Conservation (phyloP, 2,113 vertebrate genomes). For the Sprattus sprattus region DNA sequence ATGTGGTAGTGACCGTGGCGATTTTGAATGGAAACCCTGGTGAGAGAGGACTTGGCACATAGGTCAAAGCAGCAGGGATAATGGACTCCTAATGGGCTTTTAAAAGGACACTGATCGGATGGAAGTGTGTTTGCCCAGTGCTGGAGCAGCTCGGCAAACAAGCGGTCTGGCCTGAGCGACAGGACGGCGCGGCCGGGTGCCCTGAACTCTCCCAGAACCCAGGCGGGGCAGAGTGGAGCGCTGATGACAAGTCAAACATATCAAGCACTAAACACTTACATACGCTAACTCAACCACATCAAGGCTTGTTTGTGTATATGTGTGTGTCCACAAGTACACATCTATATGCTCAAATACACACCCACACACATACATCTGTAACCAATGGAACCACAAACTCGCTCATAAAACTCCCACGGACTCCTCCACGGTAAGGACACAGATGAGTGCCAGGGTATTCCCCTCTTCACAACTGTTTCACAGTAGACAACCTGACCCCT, state of each 20-base stretch:
- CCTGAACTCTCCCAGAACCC: constrained; percentile 45
- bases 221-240: constrained; percentile 50
- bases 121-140: constrained; percentile 56
- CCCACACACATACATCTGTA: constrained; percentile 5
- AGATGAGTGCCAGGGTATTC: background rate
- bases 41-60: background rate
- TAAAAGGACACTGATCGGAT: constrained; percentile 53
- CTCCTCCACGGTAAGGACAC: background rate
- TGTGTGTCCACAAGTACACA: constrained; percentile 26
- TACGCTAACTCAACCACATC: background rate
- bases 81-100: constrained; percentile 69
- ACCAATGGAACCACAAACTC: background rate
- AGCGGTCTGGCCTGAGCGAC: constrained; percentile 61
- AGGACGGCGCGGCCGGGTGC: constrained; percentile 39
- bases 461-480: background rate
- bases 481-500: background rate
- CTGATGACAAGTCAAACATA: constrained; percentile 52
- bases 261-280: constrained; percentile 39
- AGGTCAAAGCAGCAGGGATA: constrained; percentile 52
- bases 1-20: background rate
- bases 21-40: too few species aligned
- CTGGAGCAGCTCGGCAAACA: constrained; percentile 45
- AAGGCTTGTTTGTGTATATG: background rate
- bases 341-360: background rate
- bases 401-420: background rate